Base-by-base conservation (phyloP, 2,113 vertebrate species). In the Pseudopodoces humilis region DNA sequence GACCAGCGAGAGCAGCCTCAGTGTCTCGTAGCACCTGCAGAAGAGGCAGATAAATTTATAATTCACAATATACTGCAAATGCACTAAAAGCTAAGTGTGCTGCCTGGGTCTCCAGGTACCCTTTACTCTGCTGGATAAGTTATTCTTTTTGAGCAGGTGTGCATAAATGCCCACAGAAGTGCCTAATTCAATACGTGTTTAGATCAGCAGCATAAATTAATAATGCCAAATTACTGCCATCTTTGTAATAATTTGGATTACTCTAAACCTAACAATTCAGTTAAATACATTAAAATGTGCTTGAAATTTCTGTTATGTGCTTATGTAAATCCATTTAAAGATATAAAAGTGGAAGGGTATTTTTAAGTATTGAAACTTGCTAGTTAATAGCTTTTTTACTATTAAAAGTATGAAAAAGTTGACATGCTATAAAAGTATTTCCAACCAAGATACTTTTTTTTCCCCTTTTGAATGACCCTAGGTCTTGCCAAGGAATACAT, bases 401-500 rank as follows among this genome's bases (percentile, higher is more conserved):
- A 81, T 77, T 71, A 41, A 86, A 39, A 37, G 14, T 80, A 83
- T 46, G 39, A 92, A 86, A 88, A 81, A 41, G 13, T 67, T 85
- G 64, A 65, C 23, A 65, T 83, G 49, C 28, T 88, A 11, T 92
- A 49, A 17, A 91, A 90, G 63, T 84, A 90, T 92, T 70, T 81
- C 23, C 82, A 92, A 49, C 41, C 25, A 71, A 74, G 67, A 80
- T 53, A 20, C 5, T 3, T 56, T 56, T 55, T 62, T 49, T 25
- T 3, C 5, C 13, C 9, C 23, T 37, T 76, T 93, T 93, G 71
- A 97, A 86, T 92, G 64, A 77, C 72, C 81, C 37, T 90, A 72
- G 55, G 39, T 79, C 68, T 92, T 94, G 90, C 94, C 93, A 96
- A 92, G 88, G 96, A 89, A 69, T 90, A 87, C 62, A 97, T 97